A percentile compares a stretch with the other conserved stretches of the same genome.
Evolutionary conservation across 2,113 vertebrate species (phyloP).

Genomic region (Pollimyrus isidori): DNA sequence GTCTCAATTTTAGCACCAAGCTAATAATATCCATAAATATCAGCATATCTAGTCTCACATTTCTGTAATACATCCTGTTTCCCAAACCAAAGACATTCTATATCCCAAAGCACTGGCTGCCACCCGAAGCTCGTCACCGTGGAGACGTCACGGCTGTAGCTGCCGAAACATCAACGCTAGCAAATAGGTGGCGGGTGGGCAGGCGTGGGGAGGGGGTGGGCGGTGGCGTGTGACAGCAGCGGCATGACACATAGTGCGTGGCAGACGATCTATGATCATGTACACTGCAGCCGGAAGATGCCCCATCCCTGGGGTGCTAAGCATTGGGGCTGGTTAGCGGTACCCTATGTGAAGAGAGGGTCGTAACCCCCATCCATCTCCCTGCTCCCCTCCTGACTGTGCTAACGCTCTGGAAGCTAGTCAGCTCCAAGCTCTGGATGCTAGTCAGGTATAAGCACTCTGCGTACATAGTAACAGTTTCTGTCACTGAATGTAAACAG

Average conservation of each 20-base stretch:
- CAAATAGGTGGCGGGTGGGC: neutral
- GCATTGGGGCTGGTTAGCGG: neutral
- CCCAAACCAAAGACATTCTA: neutral
- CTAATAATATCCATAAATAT: neutral
- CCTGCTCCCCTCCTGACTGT: neutral
- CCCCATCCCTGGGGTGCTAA: neutral
- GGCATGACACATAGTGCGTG: neutral
- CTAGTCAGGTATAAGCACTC: neutral
- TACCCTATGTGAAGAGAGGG: neutral
- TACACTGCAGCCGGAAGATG: neutral
- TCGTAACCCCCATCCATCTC: neutral
- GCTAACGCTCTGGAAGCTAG: neutral
- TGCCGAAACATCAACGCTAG: neutral
- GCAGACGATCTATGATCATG: neutral
- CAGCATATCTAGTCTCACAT: neutral
- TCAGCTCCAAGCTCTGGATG: neutral
- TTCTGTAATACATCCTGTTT: neutral
- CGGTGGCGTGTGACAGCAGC: no score
- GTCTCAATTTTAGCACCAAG: neutral
- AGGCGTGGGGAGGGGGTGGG: neutral
- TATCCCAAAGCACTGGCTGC: neutral
- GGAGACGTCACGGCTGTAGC: conserved; percentile 24
- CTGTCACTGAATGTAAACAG: neutral
- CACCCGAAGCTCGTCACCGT: conserved; percentile 26
- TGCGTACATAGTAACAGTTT: neutral